Percentiles rank a stretch among this genome's conserved stretches.
These are phyloP conservation scores for Myotis vivesi DNA, from an alignment of 2,797 vertebrate species.

Conservation along the genomic window DNA sequence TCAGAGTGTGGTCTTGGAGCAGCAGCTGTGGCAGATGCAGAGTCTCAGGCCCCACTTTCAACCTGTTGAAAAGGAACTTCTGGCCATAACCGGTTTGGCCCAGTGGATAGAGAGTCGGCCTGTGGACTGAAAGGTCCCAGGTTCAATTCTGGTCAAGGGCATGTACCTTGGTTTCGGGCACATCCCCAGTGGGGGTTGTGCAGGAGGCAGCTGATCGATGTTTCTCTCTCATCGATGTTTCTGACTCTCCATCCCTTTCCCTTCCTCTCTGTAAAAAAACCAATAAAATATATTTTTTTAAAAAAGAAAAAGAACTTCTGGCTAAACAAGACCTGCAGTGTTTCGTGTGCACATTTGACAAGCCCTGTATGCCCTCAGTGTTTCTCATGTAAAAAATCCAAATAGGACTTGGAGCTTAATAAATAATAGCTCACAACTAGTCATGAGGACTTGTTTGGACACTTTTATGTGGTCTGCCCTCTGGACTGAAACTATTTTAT, in stretches of 20 bases:
- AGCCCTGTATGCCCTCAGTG: accelerated
- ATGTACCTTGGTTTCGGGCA: too few relatives aligned
- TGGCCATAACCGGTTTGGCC: too few relatives aligned
- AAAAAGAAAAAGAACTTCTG: background rate
- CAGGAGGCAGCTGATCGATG: too few relatives aligned
- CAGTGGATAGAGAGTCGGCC: too few relatives aligned
- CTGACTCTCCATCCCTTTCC: too few relatives aligned
- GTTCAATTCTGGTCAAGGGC: too few relatives aligned
- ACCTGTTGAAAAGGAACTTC: background rate
- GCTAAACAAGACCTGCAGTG: background rate
- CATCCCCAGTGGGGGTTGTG: too few relatives aligned
- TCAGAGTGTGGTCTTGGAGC: background rate
- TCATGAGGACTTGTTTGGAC: background rate
- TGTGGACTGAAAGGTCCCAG: too few relatives aligned
- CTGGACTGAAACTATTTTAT: conserved; percentile 1
- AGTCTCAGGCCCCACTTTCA: background rate
- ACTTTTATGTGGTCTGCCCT: conserved; percentile 13
- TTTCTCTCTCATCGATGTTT: too few relatives aligned
- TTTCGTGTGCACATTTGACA: background rate
- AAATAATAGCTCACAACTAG: background rate
- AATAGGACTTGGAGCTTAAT: background rate
- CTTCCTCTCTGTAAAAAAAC: too few relatives aligned
- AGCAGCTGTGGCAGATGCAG: background rate
- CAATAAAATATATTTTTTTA: too few relatives aligned
- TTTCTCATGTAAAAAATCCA: background rate